These are phyloP conservation scores for Noturus placidus DNA, from an alignment of 2,113 vertebrate species.

Conservation along the genomic window DNA sequence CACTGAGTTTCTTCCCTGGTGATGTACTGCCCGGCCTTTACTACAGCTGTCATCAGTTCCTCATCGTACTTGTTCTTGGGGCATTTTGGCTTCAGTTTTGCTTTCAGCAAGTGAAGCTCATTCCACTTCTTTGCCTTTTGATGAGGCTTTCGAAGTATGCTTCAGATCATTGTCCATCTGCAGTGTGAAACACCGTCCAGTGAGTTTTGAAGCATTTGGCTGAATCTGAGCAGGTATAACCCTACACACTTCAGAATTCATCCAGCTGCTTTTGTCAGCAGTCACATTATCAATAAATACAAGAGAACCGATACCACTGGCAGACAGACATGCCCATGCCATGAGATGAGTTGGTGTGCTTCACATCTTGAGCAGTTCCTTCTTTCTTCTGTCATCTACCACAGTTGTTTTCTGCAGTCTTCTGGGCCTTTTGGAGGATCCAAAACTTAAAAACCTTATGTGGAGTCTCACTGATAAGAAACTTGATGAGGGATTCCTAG, in stretches of 20 bases:
- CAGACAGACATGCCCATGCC: neutral
- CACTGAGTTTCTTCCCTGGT: neutral
- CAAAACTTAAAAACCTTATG: no score
- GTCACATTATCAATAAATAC: conserved; percentile 18
- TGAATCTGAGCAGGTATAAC: neutral
- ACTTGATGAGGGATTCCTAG: neutral
- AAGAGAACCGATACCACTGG: neutral
- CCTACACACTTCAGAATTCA: neutral
- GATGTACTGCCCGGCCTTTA: neutral
- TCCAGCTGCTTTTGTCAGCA: neutral
- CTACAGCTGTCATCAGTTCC: neutral
- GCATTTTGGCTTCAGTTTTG: neutral
- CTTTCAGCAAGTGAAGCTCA: neutral
- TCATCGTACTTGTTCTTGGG: neutral
- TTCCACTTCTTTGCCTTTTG: neutral
- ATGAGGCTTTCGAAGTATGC: neutral
- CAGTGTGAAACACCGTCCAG: neutral
- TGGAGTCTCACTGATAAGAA: neutral
- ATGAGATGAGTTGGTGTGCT: neutral
- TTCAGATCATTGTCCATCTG: neutral
- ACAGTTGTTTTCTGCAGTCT: neutral
- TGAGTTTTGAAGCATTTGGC: neutral
- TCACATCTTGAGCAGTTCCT: neutral
- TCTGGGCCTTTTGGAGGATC: neutral
- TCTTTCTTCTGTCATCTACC: neutral